A percentile compares a stretch with the other conserved stretches of the same genome.
Evolutionary conservation across 2,113 vertebrate genomes (phyloP).

Genomic region (Notarius lentiginosus): DNA sequence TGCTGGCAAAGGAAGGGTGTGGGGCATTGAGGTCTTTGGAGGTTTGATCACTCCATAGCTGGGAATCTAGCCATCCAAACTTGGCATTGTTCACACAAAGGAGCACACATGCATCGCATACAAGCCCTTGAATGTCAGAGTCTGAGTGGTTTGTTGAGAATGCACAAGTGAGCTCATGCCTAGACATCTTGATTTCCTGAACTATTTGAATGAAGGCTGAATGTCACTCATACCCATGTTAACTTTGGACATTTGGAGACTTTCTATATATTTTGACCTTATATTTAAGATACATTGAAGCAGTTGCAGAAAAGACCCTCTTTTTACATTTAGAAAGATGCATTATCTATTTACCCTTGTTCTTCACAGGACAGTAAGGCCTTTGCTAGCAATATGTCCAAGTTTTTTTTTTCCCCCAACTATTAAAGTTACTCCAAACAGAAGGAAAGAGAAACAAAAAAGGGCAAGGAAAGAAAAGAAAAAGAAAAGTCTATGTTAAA

Average conservation of each 20-base stretch:
- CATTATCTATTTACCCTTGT: neutral
- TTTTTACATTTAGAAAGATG: neutral
- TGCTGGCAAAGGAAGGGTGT: constrained; percentile 48
- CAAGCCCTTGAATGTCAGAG: constrained; percentile 42
- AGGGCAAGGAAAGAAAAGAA: neutral
- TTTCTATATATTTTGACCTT: neutral
- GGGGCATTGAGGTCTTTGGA: constrained; percentile 41
- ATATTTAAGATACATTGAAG: neutral
- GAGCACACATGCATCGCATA: constrained; percentile 39
- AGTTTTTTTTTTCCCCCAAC: neutral
- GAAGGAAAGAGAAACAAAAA: neutral
- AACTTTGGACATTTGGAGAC: neutral
- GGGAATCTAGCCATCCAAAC: constrained; percentile 50
- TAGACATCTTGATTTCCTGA: constrained; percentile 22
- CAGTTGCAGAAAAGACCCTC: neutral
- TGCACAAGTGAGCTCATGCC: constrained; percentile 29
- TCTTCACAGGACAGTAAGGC: neutral
- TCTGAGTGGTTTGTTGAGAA: constrained; percentile 29
- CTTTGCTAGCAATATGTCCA: neutral
- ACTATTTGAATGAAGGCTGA: neutral
- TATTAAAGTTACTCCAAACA: neutral
- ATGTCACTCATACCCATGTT: neutral
- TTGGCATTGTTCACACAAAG: constrained; percentile 46
- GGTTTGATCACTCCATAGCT: constrained; percentile 44
- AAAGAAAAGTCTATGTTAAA: neutral